Evolutionary conservation across 37 sponge, comb jelly and placozoan species (phyloP).

Genomic region (Halichondria panicea): DNA sequence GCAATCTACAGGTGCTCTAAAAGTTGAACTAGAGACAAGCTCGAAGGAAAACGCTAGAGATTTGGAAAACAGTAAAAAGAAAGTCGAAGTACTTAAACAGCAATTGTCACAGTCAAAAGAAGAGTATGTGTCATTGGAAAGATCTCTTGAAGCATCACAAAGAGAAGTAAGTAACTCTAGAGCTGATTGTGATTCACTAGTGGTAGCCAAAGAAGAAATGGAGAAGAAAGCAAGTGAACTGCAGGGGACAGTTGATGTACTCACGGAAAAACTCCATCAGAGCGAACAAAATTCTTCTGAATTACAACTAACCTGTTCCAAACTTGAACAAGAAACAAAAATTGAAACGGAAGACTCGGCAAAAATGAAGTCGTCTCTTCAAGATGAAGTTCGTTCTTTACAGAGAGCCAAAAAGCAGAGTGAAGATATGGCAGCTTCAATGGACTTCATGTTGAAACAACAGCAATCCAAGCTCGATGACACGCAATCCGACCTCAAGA

Average conservation of each 20-base stretch:
- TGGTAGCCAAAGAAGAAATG: conserved; percentile 1
- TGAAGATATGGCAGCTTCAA: conserved; percentile 18
- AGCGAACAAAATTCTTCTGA: conserved; percentile 1
- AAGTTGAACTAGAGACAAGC: not conserved
- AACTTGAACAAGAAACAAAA: conserved; percentile 7
- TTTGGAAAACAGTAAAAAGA: conserved; percentile 8
- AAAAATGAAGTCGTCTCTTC: not conserved
- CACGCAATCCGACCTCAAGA: not conserved
- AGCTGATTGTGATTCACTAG: conserved; percentile 5
- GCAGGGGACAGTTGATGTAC: not conserved
- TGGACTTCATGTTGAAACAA: conserved; percentile 24
- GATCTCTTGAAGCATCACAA: not conserved
- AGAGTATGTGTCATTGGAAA: not conserved
- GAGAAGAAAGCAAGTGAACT: not conserved
- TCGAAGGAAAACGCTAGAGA: not conserved
- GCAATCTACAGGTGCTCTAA: too few relatives aligned
- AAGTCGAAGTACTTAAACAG: not conserved
- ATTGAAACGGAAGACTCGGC: not conserved
- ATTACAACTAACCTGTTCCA: not conserved
- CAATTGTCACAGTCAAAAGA: conserved; percentile 10
- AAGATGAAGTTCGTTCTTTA: not conserved
- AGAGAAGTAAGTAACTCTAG: conserved; percentile 1
- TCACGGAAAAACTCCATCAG: conserved; percentile 19
- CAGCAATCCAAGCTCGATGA: conserved; percentile 7
- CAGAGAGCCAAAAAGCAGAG: conserved; percentile 16